Base-by-base conservation (phyloP, 2,888 invertebrate genomes). In the Exephanes ischioxanthus region DNA sequence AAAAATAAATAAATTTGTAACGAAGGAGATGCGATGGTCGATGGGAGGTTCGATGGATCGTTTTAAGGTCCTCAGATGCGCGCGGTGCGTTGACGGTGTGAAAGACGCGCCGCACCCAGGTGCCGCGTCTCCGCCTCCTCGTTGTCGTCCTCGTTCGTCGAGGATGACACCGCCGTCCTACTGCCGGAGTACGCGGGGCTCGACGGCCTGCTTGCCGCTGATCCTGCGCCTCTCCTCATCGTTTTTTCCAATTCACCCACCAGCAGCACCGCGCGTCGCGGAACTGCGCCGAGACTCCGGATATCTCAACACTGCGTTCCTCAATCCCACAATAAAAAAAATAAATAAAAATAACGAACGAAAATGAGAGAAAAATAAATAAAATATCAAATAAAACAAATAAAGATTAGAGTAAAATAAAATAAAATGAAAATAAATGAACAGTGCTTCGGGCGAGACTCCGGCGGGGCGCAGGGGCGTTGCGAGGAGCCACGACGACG, bases 61-160 rank as follows among this genome's bases (percentile, higher is more conserved):
- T 41, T 41, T 41, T 41, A 5, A 41, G 41, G 41, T 51, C 33
- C 11, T 80, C 58, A 80, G 41, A 72, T 72, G 53, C 63, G 48
- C 67, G 45, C 66, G 72, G 67, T 75, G 30, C 33, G 71, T 51
- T 11, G 71, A 71, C 66, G 70, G 33, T 67, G 58, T 9, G 51
- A 22, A n/a, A 48, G 79, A 75, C 51, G 51, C 78, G 41, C 66
- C 73, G 68, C 55, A 61, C 80, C 55, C 67, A 82, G 48, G 48
- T 81, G 58, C 61, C 78, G 75, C 81, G 84, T 84, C 77, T 80
- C 80, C n/a, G 77, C 61, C 73, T 86, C 86, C 48, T 88, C 88
- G 84, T 51, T 87, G 63, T 88, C 88, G 84, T 88, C 87, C 83
- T 88, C 87, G 83, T 58, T 75, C 30, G 70, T 81, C 70, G 87